Percentiles rank a stretch among this genome's conserved stretches.
Evolutionary conservation across 2,797 vertebrate genomes (phyloP).

Genomic region (Megaceryle alcyon): DNA sequence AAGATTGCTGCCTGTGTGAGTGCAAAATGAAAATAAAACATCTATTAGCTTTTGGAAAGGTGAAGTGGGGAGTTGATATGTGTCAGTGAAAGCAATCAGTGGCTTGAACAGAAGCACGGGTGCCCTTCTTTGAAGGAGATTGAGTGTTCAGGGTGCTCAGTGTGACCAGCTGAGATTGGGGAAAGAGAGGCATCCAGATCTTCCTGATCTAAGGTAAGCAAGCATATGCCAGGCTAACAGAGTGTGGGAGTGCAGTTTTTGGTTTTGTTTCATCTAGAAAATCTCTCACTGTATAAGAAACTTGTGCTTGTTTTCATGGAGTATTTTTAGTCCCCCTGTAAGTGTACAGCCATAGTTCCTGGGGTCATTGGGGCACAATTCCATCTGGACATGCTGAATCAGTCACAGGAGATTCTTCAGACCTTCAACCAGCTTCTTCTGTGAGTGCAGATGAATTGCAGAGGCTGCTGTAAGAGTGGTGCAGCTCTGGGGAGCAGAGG

Average conservation of each 20-base stretch:
- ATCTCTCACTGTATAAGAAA: background rate
- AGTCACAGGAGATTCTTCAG: background rate
- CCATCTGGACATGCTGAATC: background rate
- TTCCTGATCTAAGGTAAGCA: background rate
- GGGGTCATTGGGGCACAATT: background rate
- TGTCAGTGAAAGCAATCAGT: background rate
- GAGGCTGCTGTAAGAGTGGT: background rate
- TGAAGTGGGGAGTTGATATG: background rate
- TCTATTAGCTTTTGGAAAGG: background rate
- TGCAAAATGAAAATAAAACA: background rate
- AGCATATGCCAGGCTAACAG: rapidly evolving
- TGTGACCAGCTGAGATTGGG: background rate
- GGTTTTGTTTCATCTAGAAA: background rate
- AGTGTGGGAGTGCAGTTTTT: background rate
- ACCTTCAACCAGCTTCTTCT: background rate
- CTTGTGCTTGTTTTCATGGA: background rate
- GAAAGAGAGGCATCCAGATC: background rate
- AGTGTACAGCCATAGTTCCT: background rate
- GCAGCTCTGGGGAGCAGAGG: background rate
- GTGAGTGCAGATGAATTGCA: rapidly evolving
- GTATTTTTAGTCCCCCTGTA: background rate
- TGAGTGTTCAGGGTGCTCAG: rapidly evolving
- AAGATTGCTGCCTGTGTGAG: background rate
- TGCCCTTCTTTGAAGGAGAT: background rate
- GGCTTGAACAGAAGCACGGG: background rate